Evolutionary conservation across 2,888 invertebrate genomes (phyloP).

Genomic region (Keiferia lycopersicella): DNA sequence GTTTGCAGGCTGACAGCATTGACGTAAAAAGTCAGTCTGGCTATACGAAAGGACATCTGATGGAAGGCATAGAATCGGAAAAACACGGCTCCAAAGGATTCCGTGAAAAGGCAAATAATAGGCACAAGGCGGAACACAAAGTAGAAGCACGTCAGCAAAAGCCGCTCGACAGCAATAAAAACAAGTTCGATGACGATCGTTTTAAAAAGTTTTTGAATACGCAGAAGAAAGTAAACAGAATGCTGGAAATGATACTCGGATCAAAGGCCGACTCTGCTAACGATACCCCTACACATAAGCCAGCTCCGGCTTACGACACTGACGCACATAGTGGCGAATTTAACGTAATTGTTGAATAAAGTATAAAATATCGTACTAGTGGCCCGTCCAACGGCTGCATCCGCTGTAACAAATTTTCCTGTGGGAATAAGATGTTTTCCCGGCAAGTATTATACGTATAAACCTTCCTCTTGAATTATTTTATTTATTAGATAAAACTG

Average conservation of each 20-base stretch:
- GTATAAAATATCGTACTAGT: no score
- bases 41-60: not conserved
- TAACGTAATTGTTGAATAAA: no score
- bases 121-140: slow-evolving; percentile 22
- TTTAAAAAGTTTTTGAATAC: slow-evolving; percentile 64
- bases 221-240: slow-evolving; percentile 69
- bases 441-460: no score
- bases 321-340: no score
- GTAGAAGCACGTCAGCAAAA: slow-evolving; percentile 53
- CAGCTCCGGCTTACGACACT: no score
- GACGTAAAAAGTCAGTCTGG: not conserved
- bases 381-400: no score
- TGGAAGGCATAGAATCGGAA: slow-evolving; percentile 24
- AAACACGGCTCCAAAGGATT: slow-evolving; percentile 37
- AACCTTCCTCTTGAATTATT: no score
- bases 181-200: slow-evolving; percentile 55
- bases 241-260: slow-evolving; percentile 62
- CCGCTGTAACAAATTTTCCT: no score
- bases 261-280: slow-evolving; percentile 40
- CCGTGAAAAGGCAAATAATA: slow-evolving; percentile 56
- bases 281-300: not conserved
- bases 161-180: slow-evolving; percentile 48
- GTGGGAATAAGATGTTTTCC: no score
- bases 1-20: not conserved
- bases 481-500: no score